A percentile compares a stretch with the other conserved stretches of the same genome.
Conservation (phyloP, 1,140 invertebrate species). For the Drosophila tristis region DNA sequence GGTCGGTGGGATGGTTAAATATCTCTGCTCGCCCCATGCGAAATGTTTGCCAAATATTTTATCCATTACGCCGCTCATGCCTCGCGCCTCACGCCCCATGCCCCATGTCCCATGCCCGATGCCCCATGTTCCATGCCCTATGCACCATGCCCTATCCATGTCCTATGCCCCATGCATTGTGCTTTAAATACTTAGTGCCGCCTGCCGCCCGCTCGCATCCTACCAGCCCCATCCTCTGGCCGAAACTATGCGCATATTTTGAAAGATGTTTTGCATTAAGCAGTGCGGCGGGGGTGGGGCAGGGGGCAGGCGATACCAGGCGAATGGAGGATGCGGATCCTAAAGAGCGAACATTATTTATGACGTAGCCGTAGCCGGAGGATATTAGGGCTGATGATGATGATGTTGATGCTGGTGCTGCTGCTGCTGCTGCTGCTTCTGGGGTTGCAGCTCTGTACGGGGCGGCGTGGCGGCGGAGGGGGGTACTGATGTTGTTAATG, state of each 20-base stretch:
- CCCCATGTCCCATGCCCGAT: neutral
- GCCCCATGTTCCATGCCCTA: neutral
- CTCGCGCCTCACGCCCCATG: too few relatives aligned
- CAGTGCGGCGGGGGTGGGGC: neutral
- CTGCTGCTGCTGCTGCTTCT: neutral
- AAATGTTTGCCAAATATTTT: conserved; percentile 41
- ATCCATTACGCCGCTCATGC: conserved; percentile 23
- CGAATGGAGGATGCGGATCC: neutral
- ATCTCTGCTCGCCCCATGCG: conserved; percentile 27
- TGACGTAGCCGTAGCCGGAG: conserved; percentile 33
- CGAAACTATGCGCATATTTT: conserved; percentile 50
- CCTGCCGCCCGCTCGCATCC: too few relatives aligned
- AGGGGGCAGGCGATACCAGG: neutral
- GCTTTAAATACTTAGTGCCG: conserved; percentile 17
- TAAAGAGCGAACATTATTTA: conserved; percentile 34
- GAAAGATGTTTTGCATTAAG: conserved; percentile 52
- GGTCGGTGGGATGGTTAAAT: neutral
- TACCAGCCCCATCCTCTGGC: neutral
- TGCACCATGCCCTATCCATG: too few relatives aligned
- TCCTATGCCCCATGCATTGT: conserved; percentile 26
- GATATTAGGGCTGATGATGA: conserved; percentile 44
- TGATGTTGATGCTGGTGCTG: conserved; percentile 25
- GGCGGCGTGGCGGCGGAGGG: neutral
- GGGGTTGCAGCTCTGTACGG: neutral
- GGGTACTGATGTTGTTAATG: conserved; percentile 37